Evolutionary conservation across 1,140 invertebrate species (phyloP).

Genomic region (Oryctes rhinoceros): DNA sequence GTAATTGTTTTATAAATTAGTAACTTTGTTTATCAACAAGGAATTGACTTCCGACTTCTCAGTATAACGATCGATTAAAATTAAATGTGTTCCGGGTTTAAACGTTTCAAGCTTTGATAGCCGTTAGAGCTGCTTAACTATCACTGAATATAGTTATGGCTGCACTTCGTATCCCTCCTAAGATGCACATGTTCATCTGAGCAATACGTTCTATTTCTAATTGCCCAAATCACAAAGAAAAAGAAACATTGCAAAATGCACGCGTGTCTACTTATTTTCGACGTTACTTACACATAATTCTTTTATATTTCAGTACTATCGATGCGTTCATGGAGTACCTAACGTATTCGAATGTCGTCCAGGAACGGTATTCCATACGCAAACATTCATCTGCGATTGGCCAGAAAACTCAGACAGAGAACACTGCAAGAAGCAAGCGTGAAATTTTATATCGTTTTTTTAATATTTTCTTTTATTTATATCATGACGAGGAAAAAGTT

Average conservation of each 20-base stretch:
- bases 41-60: neutral
- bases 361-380: slow-evolving; percentile 77
- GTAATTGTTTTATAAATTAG: slow-evolving; percentile 58
- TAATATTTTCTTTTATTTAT: neutral
- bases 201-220: no score
- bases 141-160: no score
- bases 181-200: no score
- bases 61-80: no score
- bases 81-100: no score
- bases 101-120: no score
- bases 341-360: slow-evolving; percentile 75
- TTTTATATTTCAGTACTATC: slow-evolving; percentile 74
- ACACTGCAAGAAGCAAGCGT: slow-evolving; percentile 62
- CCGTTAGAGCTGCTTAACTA: no score
- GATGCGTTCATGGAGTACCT: slow-evolving; percentile 78
- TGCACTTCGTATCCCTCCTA: no score
- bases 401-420: slow-evolving; percentile 73
- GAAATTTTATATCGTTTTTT: neutral
- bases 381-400: slow-evolving; percentile 79
- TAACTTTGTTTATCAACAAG: neutral
- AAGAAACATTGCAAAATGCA: no score
- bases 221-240: no score
- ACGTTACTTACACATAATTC: slow-evolving; percentile 45
- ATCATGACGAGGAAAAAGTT: neutral
- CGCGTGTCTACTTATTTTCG: slow-evolving; percentile 22